phyloP scores from a whole-genome alignment of 2,797 vertebrate genomes.

The Myripristis murdjan region DNA sequence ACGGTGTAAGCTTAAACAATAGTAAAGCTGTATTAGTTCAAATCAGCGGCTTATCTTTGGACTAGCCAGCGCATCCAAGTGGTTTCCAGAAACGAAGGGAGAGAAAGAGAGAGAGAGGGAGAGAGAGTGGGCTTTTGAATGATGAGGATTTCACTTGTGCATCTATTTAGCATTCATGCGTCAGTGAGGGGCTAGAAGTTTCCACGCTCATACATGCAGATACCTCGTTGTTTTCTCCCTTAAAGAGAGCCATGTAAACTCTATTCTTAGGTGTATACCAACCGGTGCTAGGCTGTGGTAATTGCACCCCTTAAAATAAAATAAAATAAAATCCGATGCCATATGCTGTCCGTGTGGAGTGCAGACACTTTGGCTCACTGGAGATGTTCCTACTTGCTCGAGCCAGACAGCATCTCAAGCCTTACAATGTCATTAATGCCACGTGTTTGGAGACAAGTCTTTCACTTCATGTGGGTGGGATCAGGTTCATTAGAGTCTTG shows the following conservation, averaged over 20 bases:
- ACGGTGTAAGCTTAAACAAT: neutral
- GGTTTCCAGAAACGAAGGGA: neutral
- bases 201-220: conserved; percentile 23
- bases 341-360: neutral
- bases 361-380: neutral
- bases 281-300: neutral
- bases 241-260: neutral
- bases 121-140: neutral
- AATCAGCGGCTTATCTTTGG: neutral
- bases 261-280: neutral
- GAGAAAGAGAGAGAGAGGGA: no score
- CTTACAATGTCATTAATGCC: conserved; percentile 49
- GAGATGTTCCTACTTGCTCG: no score
- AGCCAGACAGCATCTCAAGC: neutral
- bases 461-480: conserved; percentile 37
- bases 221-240: conserved; percentile 4
- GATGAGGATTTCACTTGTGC: conserved; percentile 19
- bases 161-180: conserved; percentile 48
- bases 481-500: conserved; percentile 27
- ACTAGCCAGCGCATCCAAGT: neutral
- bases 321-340: no score
- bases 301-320: neutral
- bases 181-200: conserved; percentile 62
- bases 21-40: neutral
- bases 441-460: conserved; percentile 68